Percentiles rank a stretch among this genome's conserved stretches.
Conservation (phyloP, 2,888 invertebrate genomes). For the Nezara viridula region DNA sequence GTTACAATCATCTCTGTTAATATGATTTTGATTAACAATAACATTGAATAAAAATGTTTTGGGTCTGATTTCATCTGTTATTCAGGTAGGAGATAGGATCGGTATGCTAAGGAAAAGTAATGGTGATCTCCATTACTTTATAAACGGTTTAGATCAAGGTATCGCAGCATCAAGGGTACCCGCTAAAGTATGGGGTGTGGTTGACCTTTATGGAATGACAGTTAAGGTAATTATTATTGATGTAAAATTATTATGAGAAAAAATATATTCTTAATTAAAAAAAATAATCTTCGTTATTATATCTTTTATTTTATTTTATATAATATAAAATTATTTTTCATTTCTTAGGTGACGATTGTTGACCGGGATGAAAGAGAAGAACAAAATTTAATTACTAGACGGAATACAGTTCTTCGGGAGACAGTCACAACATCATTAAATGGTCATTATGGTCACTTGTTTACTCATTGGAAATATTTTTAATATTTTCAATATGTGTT, state of each 20-base stretch:
- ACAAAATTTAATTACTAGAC: conserved; percentile 80
- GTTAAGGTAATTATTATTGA: conserved; percentile 76
- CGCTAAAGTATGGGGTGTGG: conserved; percentile 90
- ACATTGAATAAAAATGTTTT: not conserved
- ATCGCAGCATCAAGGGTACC: conserved; percentile 88
- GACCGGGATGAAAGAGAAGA: conserved; percentile 85
- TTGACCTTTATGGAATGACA: conserved; percentile 95
- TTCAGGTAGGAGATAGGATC: conserved; percentile 89
- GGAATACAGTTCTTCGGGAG: conserved; percentile 74
- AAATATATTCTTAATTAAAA: not conserved
- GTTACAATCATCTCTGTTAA: not conserved
- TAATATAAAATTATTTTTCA: conserved; percentile 59
- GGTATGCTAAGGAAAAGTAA: conserved; percentile 90
- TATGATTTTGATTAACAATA: not conserved
- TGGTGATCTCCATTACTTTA: conserved; percentile 91
- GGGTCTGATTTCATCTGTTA: conserved; percentile 58
- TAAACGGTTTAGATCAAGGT: conserved; percentile 94
- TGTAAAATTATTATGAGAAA: not conserved
- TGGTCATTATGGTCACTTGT: conserved; percentile 40
- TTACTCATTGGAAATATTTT: not conserved
- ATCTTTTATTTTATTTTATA: not conserved
- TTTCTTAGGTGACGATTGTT: conserved; percentile 81
- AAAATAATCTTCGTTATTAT: not conserved
- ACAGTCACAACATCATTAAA: conserved; percentile 62
- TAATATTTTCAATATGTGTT: not conserved